A percentile compares a stretch with the other conserved stretches of the same genome.
phyloP scores from a whole-genome alignment of 1,140 invertebrate genomes.

The Orchestia grillus region DNA sequence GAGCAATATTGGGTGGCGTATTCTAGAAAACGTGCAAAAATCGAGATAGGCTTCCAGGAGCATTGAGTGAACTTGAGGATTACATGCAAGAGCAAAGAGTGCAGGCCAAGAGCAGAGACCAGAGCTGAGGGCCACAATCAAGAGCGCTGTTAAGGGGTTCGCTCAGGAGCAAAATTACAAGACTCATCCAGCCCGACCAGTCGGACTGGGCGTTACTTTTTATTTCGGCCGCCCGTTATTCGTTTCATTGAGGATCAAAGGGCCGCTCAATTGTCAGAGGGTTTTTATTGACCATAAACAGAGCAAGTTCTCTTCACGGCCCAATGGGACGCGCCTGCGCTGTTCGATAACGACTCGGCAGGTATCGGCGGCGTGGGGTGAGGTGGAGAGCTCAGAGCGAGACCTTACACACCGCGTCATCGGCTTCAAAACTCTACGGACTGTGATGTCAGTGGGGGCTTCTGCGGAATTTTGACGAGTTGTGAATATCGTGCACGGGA shows the following conservation, averaged over 20 bases:
- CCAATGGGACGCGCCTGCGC: background rate
- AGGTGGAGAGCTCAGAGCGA: background rate
- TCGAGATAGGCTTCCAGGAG: no score
- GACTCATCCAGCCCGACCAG: background rate
- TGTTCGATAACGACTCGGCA: background rate
- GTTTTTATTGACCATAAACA: conserved; percentile 10
- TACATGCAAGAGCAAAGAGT: background rate
- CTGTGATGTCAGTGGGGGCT: background rate
- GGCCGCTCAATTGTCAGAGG: background rate
- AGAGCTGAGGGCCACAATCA: background rate
- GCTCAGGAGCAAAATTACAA: background rate
- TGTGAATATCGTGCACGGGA: background rate
- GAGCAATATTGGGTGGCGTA: background rate
- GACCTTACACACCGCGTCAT: background rate
- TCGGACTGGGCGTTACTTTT: background rate
- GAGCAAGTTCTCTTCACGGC: background rate
- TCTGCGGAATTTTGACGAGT: background rate
- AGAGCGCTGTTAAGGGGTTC: background rate
- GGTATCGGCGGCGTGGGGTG: background rate
- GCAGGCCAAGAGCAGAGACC: no score
- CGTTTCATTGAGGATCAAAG: background rate
- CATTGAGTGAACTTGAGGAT: background rate
- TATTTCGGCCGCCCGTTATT: background rate
- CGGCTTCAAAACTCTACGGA: background rate
- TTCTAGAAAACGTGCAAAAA: no score